phyloP scores from a whole-genome alignment of 1,140 invertebrate species.

The Drosophila murphyi region DNA sequence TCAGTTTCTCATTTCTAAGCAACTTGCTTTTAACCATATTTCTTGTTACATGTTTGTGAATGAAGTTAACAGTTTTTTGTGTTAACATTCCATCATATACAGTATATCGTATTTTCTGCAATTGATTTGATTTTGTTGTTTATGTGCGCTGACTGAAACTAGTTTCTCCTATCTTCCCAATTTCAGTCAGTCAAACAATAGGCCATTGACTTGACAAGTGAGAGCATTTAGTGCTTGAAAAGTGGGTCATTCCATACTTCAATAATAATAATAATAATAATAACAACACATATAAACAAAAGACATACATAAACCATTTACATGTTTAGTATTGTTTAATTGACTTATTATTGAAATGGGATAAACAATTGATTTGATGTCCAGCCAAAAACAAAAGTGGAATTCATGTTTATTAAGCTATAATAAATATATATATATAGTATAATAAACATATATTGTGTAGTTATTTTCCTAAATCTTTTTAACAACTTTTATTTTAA shows the following conservation, averaged over 20 bases:
- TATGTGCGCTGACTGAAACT: conserved; percentile 45
- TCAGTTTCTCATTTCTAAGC: background rate
- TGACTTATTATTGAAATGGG: conserved; percentile 1
- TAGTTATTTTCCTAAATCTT: no score
- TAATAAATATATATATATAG: no score
- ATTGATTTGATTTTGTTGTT: conserved; percentile 23
- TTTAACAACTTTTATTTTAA: no score
- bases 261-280: conserved; percentile 1
- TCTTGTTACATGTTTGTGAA: background rate
- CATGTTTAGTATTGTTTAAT: conserved; percentile 25
- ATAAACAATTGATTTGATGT: background rate
- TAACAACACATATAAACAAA: conserved; percentile 28
- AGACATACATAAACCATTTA: conserved; percentile 6
- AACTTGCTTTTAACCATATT: conserved; percentile 6
- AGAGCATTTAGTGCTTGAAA: conserved; percentile 43
- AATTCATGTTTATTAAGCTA: background rate
- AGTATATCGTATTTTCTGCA: background rate
- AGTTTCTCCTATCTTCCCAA: conserved; percentile 50
- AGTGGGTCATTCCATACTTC: conserved; percentile 40
- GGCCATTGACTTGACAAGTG: conserved; percentile 49
- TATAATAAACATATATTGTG: no score
- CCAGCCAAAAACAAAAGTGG: background rate
- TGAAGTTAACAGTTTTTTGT: background rate
- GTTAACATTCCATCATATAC: background rate
- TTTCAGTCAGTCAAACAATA: conserved; percentile 31